Evolutionary conservation across 2,888 invertebrate genomes (phyloP).

Genomic region (Trissoscelio sp.): DNA sequence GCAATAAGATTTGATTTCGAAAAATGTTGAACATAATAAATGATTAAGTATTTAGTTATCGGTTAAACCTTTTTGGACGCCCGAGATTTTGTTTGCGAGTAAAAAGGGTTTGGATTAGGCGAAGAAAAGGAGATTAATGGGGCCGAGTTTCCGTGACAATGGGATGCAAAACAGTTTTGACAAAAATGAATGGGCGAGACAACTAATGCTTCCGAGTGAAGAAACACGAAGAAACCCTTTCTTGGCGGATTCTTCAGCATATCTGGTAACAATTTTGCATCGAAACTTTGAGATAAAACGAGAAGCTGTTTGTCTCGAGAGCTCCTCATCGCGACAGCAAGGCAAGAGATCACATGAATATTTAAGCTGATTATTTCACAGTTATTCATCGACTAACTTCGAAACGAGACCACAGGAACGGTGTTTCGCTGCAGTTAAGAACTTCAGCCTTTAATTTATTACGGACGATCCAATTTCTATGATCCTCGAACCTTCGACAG

Average conservation of each 20-base stretch:
- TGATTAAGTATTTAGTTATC: too few species aligned
- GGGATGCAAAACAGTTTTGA: constrained; percentile 6
- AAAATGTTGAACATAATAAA: background rate
- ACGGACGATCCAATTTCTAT: constrained; percentile 73
- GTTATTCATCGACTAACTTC: constrained; percentile 79
- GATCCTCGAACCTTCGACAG: constrained; percentile 40
- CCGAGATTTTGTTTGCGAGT: background rate
- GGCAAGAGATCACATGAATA: constrained; percentile 75
- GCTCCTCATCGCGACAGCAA: constrained; percentile 26
- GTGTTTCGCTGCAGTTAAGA: constrained; percentile 73
- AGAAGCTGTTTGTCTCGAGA: constrained; percentile 44
- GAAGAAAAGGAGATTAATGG: constrained; percentile 1
- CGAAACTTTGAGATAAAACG: constrained; percentile 62
- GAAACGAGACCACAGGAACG: constrained; percentile 56
- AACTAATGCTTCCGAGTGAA: constrained; percentile 3
- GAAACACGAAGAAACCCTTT: constrained; percentile 14
- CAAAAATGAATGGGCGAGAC: constrained; percentile 2
- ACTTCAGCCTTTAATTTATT: constrained; percentile 76
- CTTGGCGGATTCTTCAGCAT: constrained; percentile 8
- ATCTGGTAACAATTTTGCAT: constrained; percentile 37
- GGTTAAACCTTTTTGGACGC: background rate
- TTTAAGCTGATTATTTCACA: constrained; percentile 80
- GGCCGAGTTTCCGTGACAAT: constrained; percentile 1
- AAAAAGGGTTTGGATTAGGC: background rate
- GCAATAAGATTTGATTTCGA: too few species aligned